Conservation (phyloP, 2,888 invertebrate species). For the Periphyllus acericola region DNA sequence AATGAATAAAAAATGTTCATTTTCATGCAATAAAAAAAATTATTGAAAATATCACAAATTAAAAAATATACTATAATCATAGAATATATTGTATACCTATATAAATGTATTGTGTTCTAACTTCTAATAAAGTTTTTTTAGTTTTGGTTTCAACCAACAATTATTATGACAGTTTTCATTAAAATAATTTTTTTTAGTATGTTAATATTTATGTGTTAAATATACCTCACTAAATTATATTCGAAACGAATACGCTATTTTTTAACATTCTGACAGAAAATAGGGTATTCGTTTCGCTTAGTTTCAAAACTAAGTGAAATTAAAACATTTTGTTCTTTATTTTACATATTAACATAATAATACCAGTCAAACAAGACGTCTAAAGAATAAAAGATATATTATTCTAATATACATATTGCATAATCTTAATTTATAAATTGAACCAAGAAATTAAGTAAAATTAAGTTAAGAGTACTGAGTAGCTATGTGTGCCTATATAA, state of each 20-base stretch:
- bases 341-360: constrained; percentile 48
- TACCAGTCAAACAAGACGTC: constrained; percentile 4
- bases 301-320: constrained; percentile 15
- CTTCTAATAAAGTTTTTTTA: neutral
- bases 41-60: too few relatives aligned
- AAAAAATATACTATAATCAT: too few relatives aligned
- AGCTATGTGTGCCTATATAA: neutral
- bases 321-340: constrained; percentile 28
- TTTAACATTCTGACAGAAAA: neutral
- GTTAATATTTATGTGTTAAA: constrained; percentile 10
- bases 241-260: neutral
- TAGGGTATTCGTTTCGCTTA: constrained; percentile 35
- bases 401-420: neutral
- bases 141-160: neutral
- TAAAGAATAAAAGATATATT: neutral
- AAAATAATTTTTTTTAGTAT: neutral
- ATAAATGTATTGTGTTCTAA: neutral
- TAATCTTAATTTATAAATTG: constrained; percentile 7
- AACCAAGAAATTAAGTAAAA: neutral
- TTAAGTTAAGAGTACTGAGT: neutral
- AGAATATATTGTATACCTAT: too few relatives aligned
- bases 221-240: neutral
- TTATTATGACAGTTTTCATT: neutral
- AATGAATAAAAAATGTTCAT: too few relatives aligned
- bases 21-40: too few relatives aligned